Base-by-base conservation (phyloP, 2,113 vertebrate genomes). In the Condylura cristata region DNA sequence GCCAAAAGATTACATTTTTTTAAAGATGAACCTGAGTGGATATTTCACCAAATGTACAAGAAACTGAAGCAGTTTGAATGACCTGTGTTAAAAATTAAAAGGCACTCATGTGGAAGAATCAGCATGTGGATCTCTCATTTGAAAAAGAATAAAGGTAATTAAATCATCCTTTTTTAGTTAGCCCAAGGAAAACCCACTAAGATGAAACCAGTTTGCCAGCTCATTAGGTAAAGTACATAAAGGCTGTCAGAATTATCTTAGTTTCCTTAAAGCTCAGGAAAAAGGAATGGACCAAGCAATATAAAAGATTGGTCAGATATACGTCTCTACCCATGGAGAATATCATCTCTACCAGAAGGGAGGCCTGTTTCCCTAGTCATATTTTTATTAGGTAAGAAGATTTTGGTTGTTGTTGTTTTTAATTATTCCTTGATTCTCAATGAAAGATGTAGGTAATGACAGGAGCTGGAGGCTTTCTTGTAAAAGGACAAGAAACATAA, bases 131-230 rank as follows among this genome's bases (percentile, higher is more conserved):
- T 51, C 70, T 87, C 70, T 95, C 94, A 95, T 89, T 91, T 94
- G 84, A 93, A 93, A 96, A 89, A 81, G 65, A 89, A 92, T 81
- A 91, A 81, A 91, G 58, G 86, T 95, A 96, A 97, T 97, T 96
- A 95, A 96, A 94, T 91, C 83, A 95, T 94, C 37, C 66, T 81
- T 86, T 95, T 95, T 91, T 46, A 95, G 82, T 93, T 84, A 85
- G 39, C 70, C 83, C 74, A 86, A 95, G 72, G 91, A 95, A 97
- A 95, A 66, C 70, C 66, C 76, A 97, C 86, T 61, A 95, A 91
- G 96, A 97, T 94, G 81, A 95, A 96, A 91, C n/a, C 91, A 86
- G 89, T 96, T 97, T 94, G 84, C 86, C 93, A 95, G 89, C 80
- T 96, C 95, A 94, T 94, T 95, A 96, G 80, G 61, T 74, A 93